phyloP scores from a whole-genome alignment of 2,888 invertebrate genomes.

The Hemithea aestivaria region DNA sequence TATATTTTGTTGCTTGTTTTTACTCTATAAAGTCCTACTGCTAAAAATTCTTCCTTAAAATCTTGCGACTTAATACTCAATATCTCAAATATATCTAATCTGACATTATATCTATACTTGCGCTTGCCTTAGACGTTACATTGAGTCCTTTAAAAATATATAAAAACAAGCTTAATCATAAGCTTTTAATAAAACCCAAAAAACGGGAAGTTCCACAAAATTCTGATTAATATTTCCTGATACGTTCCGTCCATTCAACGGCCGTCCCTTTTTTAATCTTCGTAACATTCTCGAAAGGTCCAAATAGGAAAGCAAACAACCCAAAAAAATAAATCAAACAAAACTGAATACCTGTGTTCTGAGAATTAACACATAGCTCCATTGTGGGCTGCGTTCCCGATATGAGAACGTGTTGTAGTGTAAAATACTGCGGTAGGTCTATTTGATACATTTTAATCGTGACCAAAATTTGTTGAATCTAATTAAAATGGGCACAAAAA shows the following conservation, averaged over 20 bases:
- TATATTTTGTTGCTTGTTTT: too few species aligned
- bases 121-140: too few species aligned
- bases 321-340: conserved; percentile 15
- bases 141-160: too few species aligned
- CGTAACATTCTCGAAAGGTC: conserved; percentile 5
- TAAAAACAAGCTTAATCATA: too few species aligned
- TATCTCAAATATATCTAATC: too few species aligned
- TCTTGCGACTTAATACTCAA: too few species aligned
- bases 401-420: conserved; percentile 2
- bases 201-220: too few species aligned
- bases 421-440: background rate
- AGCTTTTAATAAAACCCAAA: too few species aligned
- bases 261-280: conserved; percentile 18
- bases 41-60: too few species aligned
- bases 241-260: conserved; percentile 13
- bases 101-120: too few species aligned
- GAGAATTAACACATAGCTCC: background rate
- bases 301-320: conserved; percentile 16
- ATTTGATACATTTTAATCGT: conserved; percentile 1
- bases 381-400: conserved; percentile 15
- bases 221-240: conserved; percentile 11
- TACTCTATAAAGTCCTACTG: too few species aligned
- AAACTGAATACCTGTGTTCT: background rate
- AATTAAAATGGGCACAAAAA: too few species aligned
- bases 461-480: background rate